phyloP scores from a whole-genome alignment of 2,797 vertebrate genomes.

The Pipistrellus kuhlii region DNA sequence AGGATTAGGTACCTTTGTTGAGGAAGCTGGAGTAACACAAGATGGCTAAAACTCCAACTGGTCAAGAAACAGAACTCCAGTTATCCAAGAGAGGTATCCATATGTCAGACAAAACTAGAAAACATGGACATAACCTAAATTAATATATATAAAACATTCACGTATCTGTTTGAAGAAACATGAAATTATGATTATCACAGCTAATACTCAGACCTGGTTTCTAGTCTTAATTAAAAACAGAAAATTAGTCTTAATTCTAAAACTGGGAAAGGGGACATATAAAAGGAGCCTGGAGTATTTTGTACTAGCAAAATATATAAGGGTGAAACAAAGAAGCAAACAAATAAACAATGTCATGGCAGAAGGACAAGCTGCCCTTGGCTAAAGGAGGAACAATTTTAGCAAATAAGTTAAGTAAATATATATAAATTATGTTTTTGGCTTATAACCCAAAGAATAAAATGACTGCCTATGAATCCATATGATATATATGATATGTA shows the following conservation, averaged over 20 bases:
- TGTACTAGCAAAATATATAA: not conserved
- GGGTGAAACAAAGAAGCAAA: not conserved
- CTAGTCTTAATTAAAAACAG: not conserved
- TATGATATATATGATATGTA: not conserved
- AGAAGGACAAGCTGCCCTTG: not conserved
- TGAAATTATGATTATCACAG: not conserved
- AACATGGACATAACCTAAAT: not conserved
- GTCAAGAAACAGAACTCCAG: not conserved
- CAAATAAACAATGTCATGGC: not conserved
- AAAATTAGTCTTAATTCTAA: not conserved
- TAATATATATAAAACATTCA: not conserved
- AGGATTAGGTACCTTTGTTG: not conserved
- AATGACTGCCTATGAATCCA: not conserved
- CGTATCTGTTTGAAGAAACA: not conserved
- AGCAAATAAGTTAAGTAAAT: not conserved
- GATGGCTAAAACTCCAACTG: not conserved
- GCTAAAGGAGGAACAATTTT: not conserved
- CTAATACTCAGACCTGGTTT: not conserved
- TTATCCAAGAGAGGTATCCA: not conserved
- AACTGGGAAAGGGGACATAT: not conserved
- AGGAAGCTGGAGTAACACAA: not conserved
- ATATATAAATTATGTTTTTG: not conserved
- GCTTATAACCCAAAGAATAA: not conserved
- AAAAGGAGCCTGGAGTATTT: not conserved
- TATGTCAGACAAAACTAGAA: not conserved